Conservation (phyloP, 2,113 vertebrate genomes). For the Penelope pileata region DNA sequence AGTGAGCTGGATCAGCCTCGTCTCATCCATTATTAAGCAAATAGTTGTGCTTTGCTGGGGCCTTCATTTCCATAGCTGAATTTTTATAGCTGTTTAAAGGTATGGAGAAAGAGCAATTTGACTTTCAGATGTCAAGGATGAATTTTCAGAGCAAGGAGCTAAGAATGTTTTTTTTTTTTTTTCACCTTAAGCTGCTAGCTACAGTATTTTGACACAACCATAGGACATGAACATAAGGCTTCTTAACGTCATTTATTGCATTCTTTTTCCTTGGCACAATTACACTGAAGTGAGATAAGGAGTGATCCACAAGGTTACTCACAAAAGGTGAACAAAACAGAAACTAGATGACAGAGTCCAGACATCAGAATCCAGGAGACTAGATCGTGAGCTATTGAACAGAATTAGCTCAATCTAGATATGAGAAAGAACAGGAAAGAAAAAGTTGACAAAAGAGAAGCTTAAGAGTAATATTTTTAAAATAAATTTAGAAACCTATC, state of each 20-base stretch:
- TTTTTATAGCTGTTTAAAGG: not conserved
- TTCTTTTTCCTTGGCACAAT: conserved; percentile 44
- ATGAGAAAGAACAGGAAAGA: not conserved
- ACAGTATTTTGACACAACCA: not conserved
- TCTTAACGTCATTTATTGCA: not conserved
- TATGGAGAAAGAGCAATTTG: not conserved
- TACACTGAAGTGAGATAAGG: not conserved
- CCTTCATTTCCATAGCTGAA: not conserved
- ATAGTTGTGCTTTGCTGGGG: not conserved
- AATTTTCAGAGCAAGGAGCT: not conserved
- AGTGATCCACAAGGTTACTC: conserved; percentile 28
- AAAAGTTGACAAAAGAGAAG: not conserved
- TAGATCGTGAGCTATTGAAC: fast-evolving
- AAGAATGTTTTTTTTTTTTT: not conserved
- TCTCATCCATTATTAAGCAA: not conserved
- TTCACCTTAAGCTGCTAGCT: not conserved
- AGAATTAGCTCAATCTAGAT: not conserved
- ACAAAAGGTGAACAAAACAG: conserved; percentile 24
- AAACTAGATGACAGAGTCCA: conserved; percentile 11
- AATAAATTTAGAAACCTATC: not conserved
- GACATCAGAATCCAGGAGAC: conserved; percentile 5
- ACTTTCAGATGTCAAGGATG: not conserved
- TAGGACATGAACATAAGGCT: not conserved
- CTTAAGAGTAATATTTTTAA: not conserved
- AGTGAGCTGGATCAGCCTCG: not conserved